A percentile compares a stretch with the other conserved stretches of the same genome.
phyloP scores from a whole-genome alignment of 2,888 invertebrate species.

The Chrysomela aeneicollis region DNA sequence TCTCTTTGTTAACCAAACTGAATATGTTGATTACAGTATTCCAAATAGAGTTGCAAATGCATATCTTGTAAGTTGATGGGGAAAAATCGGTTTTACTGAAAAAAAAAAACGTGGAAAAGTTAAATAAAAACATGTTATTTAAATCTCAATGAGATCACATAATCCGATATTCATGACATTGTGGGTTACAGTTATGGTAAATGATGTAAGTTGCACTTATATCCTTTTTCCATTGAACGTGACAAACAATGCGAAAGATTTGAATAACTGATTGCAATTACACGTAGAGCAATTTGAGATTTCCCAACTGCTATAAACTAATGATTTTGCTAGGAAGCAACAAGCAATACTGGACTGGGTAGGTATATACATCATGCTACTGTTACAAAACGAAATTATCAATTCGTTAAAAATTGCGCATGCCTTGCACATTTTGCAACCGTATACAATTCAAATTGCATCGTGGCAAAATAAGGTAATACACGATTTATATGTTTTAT shows the following conservation, averaged over 20 bases:
- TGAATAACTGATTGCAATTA: neutral
- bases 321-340: neutral
- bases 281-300: neutral
- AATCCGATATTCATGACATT: neutral
- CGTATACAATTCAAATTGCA: conserved; percentile 16
- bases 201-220: conserved; percentile 1
- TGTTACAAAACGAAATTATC: conserved; percentile 19
- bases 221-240: neutral
- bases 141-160: neutral
- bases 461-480: neutral
- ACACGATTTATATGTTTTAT: conserved; percentile 22
- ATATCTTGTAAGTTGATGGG: too few relatives aligned
- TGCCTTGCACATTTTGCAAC: conserved; percentile 5
- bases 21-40: too few relatives aligned
- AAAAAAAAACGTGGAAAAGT: too few relatives aligned
- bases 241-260: neutral
- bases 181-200: neutral
- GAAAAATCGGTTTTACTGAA: too few relatives aligned
- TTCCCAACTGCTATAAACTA: neutral
- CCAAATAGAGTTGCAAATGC: too few relatives aligned
- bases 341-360: too few relatives aligned
- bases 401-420: conserved; percentile 7
- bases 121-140: too few relatives aligned
- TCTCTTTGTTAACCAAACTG: too few relatives aligned
- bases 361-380: conserved; percentile 1